These are phyloP conservation scores for Oreochromis niloticus DNA, from an alignment of 2,113 vertebrate genomes.

Conservation along the genomic window DNA sequence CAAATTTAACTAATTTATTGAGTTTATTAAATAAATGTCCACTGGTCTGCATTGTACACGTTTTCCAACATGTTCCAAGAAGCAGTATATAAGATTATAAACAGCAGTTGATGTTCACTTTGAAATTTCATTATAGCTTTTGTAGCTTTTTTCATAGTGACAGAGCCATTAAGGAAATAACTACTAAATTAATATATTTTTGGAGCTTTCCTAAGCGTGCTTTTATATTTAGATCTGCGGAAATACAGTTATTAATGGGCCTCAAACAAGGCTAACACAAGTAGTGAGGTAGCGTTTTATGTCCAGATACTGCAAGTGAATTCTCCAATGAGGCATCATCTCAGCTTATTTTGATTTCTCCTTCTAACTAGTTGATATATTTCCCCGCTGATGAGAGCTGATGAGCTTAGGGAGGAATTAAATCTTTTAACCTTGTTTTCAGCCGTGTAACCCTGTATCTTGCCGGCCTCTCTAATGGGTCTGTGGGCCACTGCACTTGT, in stretches of 20 bases:
- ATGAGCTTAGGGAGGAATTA: conserved; percentile 15
- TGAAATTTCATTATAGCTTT: neutral
- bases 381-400: conserved; percentile 10
- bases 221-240: neutral
- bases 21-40: neutral
- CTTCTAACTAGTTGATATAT: conserved; percentile 13
- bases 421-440: conserved; percentile 26
- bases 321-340: neutral
- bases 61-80: neutral
- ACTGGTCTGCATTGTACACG: neutral
- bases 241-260: neutral
- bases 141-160: neutral
- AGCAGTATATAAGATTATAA: neutral
- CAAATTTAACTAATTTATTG: neutral
- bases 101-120: neutral
- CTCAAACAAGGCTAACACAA: neutral
- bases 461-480: conserved; percentile 17
- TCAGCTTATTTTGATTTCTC: neutral
- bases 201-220: neutral
- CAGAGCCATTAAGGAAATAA: neutral
- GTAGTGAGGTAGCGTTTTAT: neutral
- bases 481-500: conserved; percentile 27
- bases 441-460: neutral
- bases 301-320: neutral
- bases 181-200: neutral